Percentiles rank a stretch among this genome's conserved stretches.
phyloP scores from a whole-genome alignment of 2,797 vertebrate species.

The Clarias laeviceps region DNA sequence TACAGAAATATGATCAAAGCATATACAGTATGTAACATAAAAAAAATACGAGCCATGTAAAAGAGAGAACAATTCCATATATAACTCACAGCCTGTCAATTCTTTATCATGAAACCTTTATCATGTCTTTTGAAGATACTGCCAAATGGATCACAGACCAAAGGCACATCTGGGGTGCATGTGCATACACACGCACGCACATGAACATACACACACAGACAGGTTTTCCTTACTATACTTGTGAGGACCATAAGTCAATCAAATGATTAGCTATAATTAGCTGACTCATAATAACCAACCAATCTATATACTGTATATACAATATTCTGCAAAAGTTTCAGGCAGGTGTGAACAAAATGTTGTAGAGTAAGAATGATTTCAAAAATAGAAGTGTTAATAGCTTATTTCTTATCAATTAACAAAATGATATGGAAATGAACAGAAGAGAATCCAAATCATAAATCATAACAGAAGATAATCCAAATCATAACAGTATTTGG shows the following conservation, averaged over 20 bases:
- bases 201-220: slow-evolving; percentile 31
- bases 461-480: too few species aligned
- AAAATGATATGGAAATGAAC: too few species aligned
- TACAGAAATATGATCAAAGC: not conserved
- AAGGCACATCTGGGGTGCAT: slow-evolving; percentile 55
- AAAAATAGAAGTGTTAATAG: too few species aligned
- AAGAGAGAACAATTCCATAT: not conserved
- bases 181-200: slow-evolving; percentile 17
- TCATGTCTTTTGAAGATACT: slow-evolving; percentile 69
- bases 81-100: slow-evolving; percentile 32
- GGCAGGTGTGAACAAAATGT: too few species aligned
- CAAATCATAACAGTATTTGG: too few species aligned
- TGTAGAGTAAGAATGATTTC: too few species aligned
- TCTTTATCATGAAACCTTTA: slow-evolving; percentile 54
- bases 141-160: slow-evolving; percentile 64
- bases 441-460: too few species aligned
- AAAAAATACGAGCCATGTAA: not conserved
- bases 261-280: not conserved
- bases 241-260: not conserved
- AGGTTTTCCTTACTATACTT: not conserved
- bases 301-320: too few species aligned
- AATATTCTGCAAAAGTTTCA: too few species aligned
- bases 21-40: not conserved
- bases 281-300: not conserved
- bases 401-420: too few species aligned